A percentile compares a stretch with the other conserved stretches of the same genome.
These are phyloP conservation scores for Gnathonemus echidnorhynchus DNA, from an alignment of 2,113 vertebrate species.

Conservation along the genomic window DNA sequence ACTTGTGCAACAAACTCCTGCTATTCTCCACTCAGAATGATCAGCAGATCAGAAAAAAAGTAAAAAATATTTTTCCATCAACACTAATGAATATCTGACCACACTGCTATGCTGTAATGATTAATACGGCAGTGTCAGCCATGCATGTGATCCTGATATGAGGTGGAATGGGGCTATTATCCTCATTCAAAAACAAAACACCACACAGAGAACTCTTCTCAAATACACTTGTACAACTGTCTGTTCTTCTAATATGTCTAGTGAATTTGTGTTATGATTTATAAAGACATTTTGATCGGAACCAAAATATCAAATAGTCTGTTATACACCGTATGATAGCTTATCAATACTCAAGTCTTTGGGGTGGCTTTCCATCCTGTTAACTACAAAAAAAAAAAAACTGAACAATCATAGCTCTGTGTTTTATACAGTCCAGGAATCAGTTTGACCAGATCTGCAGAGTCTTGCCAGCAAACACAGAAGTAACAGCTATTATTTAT, in stretches of 20 bases:
- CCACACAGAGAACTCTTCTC: not conserved
- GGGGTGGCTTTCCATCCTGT: not conserved
- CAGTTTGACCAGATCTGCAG: not conserved
- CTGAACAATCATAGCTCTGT: not conserved
- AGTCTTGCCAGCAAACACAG: not conserved
- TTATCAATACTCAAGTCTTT: not conserved
- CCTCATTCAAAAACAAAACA: not conserved
- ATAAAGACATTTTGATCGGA: not conserved
- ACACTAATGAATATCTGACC: not conserved
- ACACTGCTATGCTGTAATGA: not conserved
- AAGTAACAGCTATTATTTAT: not conserved
- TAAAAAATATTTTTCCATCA: not conserved
- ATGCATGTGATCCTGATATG: not conserved
- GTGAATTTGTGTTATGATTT: not conserved
- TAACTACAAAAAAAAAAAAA: not conserved
- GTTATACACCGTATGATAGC: not conserved
- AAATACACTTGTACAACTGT: not conserved
- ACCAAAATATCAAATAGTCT: not conserved
- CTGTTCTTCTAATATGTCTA: not conserved
- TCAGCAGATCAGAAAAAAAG: conserved; percentile 29
- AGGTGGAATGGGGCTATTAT: not conserved
- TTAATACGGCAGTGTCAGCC: not conserved
- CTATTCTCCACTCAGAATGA: not conserved
- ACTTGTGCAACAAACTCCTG: not conserved
- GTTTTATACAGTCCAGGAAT: not conserved